Evolutionary conservation across 1,140 invertebrate species (phyloP).

Genomic region (Tetramorium parvispinum): DNA sequence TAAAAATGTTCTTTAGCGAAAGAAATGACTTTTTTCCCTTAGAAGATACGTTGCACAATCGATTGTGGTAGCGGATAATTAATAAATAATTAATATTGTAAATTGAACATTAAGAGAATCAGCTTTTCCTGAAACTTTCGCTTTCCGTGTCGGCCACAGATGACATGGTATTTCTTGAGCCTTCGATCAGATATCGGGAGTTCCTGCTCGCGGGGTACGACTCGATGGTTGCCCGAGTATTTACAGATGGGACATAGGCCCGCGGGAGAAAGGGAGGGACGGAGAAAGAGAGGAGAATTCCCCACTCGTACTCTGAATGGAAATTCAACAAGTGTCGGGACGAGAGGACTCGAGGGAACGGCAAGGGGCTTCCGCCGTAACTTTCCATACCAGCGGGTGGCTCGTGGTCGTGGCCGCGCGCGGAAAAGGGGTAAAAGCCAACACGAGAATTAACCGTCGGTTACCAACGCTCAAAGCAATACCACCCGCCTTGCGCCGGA

Average conservation of each 20-base stretch:
- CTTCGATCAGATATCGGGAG: background rate
- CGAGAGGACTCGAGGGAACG: slow-evolving; percentile 50
- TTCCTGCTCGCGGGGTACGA: background rate
- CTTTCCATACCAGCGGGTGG: slow-evolving; percentile 61
- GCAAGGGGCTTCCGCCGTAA: slow-evolving; percentile 51
- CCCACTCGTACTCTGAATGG: slow-evolving; percentile 65
- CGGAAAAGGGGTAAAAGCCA: slow-evolving; percentile 44
- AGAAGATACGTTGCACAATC: background rate
- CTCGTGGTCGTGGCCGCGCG: background rate
- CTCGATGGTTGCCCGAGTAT: slow-evolving; percentile 20
- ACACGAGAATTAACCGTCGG: slow-evolving; percentile 40
- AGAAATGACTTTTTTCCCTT: background rate
- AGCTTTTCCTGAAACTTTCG: background rate
- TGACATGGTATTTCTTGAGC: background rate
- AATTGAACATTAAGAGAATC: background rate
- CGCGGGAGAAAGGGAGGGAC: background rate
- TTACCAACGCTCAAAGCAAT: slow-evolving; percentile 31
- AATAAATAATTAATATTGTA: background rate
- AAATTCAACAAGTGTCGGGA: slow-evolving; percentile 74
- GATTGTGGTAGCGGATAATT: background rate
- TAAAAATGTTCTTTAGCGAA: background rate
- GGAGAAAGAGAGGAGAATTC: slow-evolving; percentile 33
- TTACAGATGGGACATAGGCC: slow-evolving; percentile 2
- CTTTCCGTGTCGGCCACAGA: no score
- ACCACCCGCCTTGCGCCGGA: background rate